Conservation (phyloP, 2,113 vertebrate genomes). For the Bothrops jararaca region DNA sequence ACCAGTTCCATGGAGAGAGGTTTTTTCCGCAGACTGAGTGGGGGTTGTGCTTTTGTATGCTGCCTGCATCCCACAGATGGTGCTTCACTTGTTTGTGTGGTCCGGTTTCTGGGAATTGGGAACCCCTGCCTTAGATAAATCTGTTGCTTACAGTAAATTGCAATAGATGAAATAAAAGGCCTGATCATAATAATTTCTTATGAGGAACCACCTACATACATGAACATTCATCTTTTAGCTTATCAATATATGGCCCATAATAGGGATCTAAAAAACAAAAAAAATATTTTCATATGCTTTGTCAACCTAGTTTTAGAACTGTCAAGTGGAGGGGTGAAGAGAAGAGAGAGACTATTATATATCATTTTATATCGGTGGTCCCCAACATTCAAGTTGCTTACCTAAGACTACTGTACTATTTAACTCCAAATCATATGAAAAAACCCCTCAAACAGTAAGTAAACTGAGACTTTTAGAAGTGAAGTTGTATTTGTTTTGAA, state of each 20-base stretch:
- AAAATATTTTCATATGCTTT: background rate
- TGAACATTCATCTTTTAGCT: background rate
- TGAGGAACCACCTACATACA: background rate
- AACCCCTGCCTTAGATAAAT: background rate
- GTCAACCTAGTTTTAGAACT: background rate
- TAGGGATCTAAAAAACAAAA: background rate
- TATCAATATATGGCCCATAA: background rate
- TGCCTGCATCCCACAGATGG: too few relatives aligned
- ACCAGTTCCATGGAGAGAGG: too few relatives aligned
- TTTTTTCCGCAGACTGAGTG: too few relatives aligned
- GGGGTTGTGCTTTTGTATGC: too few relatives aligned
- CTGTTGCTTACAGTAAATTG: background rate
- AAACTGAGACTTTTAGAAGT: background rate
- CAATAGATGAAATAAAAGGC: background rate
- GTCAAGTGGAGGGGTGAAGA: background rate
- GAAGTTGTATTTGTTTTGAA: background rate
- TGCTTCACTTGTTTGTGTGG: too few relatives aligned
- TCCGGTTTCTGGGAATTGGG: too few relatives aligned
- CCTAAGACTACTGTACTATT: background rate
- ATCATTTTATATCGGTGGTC: background rate
- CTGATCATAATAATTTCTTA: background rate
- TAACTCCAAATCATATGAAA: background rate
- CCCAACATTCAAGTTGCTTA: background rate
- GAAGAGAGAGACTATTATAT: background rate
- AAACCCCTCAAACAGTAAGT: background rate